Base-by-base conservation (phyloP, 2,888 invertebrate species). In the Rhamphomyia laevipes region DNA sequence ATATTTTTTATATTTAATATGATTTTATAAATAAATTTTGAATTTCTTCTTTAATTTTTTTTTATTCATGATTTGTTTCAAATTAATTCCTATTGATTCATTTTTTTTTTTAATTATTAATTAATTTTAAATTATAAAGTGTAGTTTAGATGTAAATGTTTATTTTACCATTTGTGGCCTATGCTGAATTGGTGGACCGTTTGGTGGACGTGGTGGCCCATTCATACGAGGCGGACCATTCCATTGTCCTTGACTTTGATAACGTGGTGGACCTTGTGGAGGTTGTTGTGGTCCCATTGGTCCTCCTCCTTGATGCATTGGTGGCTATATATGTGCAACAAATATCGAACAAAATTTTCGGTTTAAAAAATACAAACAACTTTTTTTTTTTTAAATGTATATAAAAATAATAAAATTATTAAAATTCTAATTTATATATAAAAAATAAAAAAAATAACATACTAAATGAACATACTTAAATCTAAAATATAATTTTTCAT, bases 151-250 rank as follows among this genome's bases (percentile, higher is more conserved):
- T 27, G 23, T 27, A 31, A 15, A 42, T 51, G 37, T 49, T 45
- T n/a, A n/a, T 45, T 63, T 68, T 69, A 70, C 70, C 79, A 78
- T 79, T 50, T 78, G 81, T 13, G 78, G 78, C 51, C 79, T 73
- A 56, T 78, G 77, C 13, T 73, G 73, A 47, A 74, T 75, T 2
- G 77, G 67, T 48, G 70, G 70, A 54, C 70, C 70, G 60, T 67
- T 69, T 51, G 60, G 74, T 56, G 75, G 78, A 59, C 70, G 69
- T 50, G 70, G 71, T 46, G 77, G 76, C 46, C 67, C 67, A 59
- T 62, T 67, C 42, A 77, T 76, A 50, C 77, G 64, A 49, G 75
- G 73, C 38, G 69, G 77, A 62, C 70, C 70, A 55, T 61, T 62
- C 71, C 71, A 71, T 62, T 70, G 71, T 13, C 66, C 66, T 62